Evolutionary conservation across 2,888 invertebrate species (phyloP).

Genomic region (Physocephala rufipes): DNA sequence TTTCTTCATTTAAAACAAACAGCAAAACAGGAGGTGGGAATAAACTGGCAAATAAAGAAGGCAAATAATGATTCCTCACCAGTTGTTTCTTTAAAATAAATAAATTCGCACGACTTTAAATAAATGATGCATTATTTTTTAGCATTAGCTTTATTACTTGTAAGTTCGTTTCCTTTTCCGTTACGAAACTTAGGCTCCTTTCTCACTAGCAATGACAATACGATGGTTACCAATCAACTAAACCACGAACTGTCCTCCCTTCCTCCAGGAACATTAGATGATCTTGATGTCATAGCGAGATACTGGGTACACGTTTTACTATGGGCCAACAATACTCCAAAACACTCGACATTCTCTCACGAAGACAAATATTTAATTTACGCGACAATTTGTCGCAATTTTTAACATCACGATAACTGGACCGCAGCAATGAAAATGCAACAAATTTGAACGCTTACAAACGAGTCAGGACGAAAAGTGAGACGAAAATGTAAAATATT

Average conservation of each 20-base stretch:
- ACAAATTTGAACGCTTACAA: neutral
- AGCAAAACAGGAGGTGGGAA: neutral
- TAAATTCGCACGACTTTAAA: neutral
- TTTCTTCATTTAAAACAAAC: constrained; percentile 8
- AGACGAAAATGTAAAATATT: neutral
- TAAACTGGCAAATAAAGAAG: neutral
- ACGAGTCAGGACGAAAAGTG: neutral
- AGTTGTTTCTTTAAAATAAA: constrained; percentile 8
- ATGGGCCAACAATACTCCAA: neutral
- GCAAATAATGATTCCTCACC: neutral
- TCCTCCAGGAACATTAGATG: neutral
- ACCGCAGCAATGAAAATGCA: neutral
- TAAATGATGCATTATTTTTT: neutral
- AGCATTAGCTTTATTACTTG: constrained; percentile 16
- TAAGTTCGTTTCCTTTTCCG: constrained; percentile 19
- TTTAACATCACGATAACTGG: constrained; percentile 6
- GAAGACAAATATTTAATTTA: constrained; percentile 10
- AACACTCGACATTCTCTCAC: too few relatives aligned
- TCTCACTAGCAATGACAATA: constrained; percentile 27
- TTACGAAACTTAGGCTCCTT: neutral
- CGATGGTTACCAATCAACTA: constrained; percentile 12
- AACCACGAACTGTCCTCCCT: too few relatives aligned
- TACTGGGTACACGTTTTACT: neutral
- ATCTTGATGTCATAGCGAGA: neutral
- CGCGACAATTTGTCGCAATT: constrained; percentile 18